Evolutionary conservation across 2,797 vertebrate species (phyloP), one percentile per base, ranked within the genome.

Genomic region (Paedocypris micromegethes): DNA sequence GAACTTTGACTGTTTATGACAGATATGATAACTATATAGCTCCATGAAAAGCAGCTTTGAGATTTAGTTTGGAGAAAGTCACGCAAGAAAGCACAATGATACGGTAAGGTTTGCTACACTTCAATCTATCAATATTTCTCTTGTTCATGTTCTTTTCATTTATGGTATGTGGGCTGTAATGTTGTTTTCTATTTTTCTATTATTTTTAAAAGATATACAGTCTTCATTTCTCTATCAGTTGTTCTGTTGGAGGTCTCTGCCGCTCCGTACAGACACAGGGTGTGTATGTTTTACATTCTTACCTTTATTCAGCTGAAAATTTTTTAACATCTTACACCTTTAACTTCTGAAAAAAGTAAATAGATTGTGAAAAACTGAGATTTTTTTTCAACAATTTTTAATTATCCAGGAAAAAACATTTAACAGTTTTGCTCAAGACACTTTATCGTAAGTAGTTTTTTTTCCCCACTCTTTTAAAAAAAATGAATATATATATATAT

Each of bases 261-360:
- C 57, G 88, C 83, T 64, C 86, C 88, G 51, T 72, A 77, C 65
- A 80, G 76, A 58, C 65, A 78, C 37, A 66, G 67, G 86, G 90
- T 90, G 83, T 54, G 88, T 85, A 78, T 65, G 2, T 23, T 5
- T 23, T 64, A 42, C 6, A 57, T 42, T 63, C 59, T 57, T 49
- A 38, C 23, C 23, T 23, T 23, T 23, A 23, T 23, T 23, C 23
- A 23, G 23, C 23, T 23, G 23, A 23, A 23, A 23, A 23, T 23
- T 23, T 23, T 23, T 23, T 23, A 23, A 23, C 23, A 23, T 23
- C 23, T 1, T 23, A 23, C 23, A 23, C 23, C 23, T 23, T 23
- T 23, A 23, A 23, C 23, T 23, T 23, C 23, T 23, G 23, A 23
- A 23, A 23, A 23, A 23, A 23, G 23, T 23, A 23, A 23, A 23